A percentile compares a stretch with the other conserved stretches of the same genome.
Evolutionary conservation across 2,797 vertebrate species (phyloP).

Genomic region (Paguma larvata): DNA sequence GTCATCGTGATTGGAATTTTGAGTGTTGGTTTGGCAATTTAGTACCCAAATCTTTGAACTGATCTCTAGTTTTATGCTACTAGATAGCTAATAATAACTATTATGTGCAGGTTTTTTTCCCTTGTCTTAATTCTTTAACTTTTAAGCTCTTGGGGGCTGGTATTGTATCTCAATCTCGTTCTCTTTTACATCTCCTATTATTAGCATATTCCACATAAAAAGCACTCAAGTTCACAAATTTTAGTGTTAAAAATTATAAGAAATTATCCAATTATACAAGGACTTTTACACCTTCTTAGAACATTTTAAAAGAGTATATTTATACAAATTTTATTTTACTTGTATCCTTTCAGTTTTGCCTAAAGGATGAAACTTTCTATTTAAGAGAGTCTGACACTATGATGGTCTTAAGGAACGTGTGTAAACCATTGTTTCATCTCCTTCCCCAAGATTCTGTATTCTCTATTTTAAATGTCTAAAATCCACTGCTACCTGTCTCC

Average conservation of each 20-base stretch:
- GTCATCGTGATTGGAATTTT: constrained; percentile 33
- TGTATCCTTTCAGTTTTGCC: background rate
- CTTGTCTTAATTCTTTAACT: background rate
- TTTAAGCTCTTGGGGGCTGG: background rate
- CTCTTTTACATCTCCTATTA: background rate
- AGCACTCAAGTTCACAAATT: background rate
- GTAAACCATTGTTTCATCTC: background rate
- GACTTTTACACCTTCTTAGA: background rate
- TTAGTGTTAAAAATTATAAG: constrained; percentile 10
- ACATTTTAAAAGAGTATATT: background rate
- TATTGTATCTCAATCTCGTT: background rate
- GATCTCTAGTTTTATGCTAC: background rate
- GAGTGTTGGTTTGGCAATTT: background rate
- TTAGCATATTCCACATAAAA: background rate
- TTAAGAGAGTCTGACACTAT: background rate
- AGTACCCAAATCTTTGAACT: background rate
- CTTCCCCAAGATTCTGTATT: constrained; percentile 14
- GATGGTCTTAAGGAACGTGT: background rate
- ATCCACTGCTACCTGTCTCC: background rate
- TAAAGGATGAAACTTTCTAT: background rate
- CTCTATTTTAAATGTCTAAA: constrained; percentile 61
- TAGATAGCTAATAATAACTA: background rate
- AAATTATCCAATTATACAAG: constrained; percentile 4
- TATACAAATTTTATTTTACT: constrained; percentile 22
- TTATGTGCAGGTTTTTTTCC: background rate